Conservation (phyloP, 1,140 invertebrate genomes). For the Drosophila santomea region DNA sequence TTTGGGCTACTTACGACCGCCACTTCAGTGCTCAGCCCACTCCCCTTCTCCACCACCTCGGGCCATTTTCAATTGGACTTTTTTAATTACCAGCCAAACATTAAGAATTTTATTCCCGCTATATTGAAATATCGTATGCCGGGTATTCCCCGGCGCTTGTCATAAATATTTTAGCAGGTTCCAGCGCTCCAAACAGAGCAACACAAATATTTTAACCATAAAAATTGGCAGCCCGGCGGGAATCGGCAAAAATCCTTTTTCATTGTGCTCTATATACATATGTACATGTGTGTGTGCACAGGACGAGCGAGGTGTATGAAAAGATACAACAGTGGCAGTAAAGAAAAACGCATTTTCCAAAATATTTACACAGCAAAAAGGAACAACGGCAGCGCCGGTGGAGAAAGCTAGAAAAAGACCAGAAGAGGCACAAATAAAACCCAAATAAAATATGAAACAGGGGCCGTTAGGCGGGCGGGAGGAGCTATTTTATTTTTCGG, state of each 20-base stretch:
- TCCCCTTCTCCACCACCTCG: not conserved
- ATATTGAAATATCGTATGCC: constrained; percentile 71
- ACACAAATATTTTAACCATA: constrained; percentile 62
- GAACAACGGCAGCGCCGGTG: constrained; percentile 15
- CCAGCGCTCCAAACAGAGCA: constrained; percentile 36
- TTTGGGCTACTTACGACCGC: constrained; percentile 41
- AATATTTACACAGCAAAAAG: constrained; percentile 69
- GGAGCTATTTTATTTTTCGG: constrained; percentile 77
- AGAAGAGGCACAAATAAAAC: constrained; percentile 16
- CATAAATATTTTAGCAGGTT: constrained; percentile 77
- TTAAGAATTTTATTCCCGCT: constrained; percentile 34
- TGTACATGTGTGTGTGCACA: not conserved
- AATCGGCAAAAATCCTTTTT: constrained; percentile 69
- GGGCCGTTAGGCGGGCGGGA: constrained; percentile 3
- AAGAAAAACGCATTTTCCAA: constrained; percentile 77
- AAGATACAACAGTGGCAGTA: constrained; percentile 45
- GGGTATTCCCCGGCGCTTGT: constrained; percentile 57
- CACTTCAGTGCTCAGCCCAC: constrained; percentile 3
- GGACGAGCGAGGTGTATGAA: constrained; percentile 21
- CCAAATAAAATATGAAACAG: constrained; percentile 51
- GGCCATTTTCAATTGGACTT: constrained; percentile 52
- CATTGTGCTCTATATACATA: constrained; percentile 34
- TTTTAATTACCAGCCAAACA: constrained; percentile 70
- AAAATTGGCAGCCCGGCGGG: constrained; percentile 70
- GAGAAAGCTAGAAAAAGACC: constrained; percentile 33